Base-by-base conservation (phyloP, 2,113 vertebrate genomes). In the Cyanoderma ruficeps region DNA sequence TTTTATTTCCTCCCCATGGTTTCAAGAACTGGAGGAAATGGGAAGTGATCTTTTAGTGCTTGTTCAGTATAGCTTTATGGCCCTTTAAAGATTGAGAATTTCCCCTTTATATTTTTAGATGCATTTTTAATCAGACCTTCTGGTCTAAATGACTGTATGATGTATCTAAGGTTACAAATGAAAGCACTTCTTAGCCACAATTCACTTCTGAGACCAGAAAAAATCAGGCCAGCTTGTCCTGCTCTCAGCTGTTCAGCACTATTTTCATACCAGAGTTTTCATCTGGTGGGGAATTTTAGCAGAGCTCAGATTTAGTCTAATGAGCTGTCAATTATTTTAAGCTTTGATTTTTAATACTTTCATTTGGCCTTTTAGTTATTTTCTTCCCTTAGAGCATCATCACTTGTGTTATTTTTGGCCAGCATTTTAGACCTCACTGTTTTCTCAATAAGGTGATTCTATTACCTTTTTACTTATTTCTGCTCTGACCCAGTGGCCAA, bases 261-360 rank as follows among this genome's bases (percentile, higher is more conserved):
- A 78, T 97, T 97, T 95, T 96, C 85, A 92, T 94, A 92, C 15
- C 28, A n/a, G 56, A 35, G 28, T 93, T 94, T 94, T 95, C 88
- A 88, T 90, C 79, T 76, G 75, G 60, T 60, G 46, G n/a, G 71
- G 89, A 67, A 90, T 91, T 95, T 93, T 94, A 86, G 77, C 60
- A 49, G 81, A 85, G 90, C 79, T 97, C 89, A 79, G 77, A 93
- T 94, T 95, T 89, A 94, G 83, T 72, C 44, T 83, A 88, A 94
- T 88, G 68, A 95, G 83, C 89, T 94, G 92, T 89, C 81, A 85
- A 90, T 94, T 96, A 96, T 91, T 97, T 97, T 94, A 85, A 91
- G 72, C 57, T 78, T 84, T 89, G 53, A 49, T 92, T 94, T 91
- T 89, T 79, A 93, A 64, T 64, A 78, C 44, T 52, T 95, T 92